Evolutionary conservation across 2,888 invertebrate species (phyloP).

Genomic region (Cephus spinipes): DNA sequence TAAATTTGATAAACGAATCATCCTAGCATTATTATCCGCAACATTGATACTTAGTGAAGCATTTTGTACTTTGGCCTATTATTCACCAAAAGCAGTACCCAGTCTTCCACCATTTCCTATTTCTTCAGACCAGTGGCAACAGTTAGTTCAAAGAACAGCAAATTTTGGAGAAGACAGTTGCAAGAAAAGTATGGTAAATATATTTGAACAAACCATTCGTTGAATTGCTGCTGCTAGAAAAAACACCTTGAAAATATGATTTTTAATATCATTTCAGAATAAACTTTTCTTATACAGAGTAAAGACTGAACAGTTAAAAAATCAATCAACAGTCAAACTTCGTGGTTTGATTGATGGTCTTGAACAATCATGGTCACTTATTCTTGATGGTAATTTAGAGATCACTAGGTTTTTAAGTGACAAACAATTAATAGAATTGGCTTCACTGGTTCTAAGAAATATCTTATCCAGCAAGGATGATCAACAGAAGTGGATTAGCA

Average conservation of each 20-base stretch:
- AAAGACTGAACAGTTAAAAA: slow-evolving; percentile 19
- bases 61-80: slow-evolving; percentile 44
- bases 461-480: slow-evolving; percentile 25
- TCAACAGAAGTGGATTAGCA: slow-evolving; percentile 30
- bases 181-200: slow-evolving; percentile 46
- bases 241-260: background rate
- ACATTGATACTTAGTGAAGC: slow-evolving; percentile 48
- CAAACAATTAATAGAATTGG: slow-evolving; percentile 40
- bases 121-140: slow-evolving; percentile 41
- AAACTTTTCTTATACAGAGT: slow-evolving; percentile 40
- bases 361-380: slow-evolving; percentile 41
- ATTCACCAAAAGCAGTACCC: slow-evolving; percentile 37
- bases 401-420: slow-evolving; percentile 38
- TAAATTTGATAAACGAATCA: slow-evolving; percentile 36
- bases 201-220: background rate
- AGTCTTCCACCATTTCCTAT: slow-evolving; percentile 38
- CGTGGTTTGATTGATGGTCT: slow-evolving; percentile 37
- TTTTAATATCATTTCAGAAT: slow-evolving; percentile 40
- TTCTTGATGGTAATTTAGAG: slow-evolving; percentile 44
- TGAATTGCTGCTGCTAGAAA: background rate
- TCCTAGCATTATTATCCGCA: slow-evolving; percentile 36
- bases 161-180: slow-evolving; percentile 38
- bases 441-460: slow-evolving; percentile 40
- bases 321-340: slow-evolving; percentile 24
- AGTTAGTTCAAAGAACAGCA: slow-evolving; percentile 39